Conservation (phyloP, 2,797 vertebrate species). For the Hydrophis major region DNA sequence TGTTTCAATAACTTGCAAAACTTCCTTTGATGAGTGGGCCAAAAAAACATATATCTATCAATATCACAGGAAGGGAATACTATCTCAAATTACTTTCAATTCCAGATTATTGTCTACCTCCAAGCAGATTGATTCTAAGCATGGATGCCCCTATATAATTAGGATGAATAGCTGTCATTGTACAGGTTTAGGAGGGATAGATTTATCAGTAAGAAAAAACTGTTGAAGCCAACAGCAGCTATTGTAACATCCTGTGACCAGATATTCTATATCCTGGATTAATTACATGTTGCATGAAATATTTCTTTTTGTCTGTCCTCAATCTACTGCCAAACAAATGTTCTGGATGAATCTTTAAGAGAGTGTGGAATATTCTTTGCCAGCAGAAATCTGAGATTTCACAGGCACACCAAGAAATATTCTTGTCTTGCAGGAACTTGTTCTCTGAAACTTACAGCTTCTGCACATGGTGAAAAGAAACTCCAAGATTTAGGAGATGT, state of each 20-base stretch:
- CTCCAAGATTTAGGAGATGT: background rate
- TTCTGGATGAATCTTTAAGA: background rate
- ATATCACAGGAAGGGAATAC: background rate
- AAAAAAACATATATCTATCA: background rate
- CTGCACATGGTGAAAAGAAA: background rate
- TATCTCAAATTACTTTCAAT: background rate
- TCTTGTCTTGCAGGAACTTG: conserved; percentile 17
- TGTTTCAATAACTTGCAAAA: background rate
- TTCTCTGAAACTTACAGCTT: background rate
- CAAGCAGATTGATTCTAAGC: background rate
- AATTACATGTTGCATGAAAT: background rate
- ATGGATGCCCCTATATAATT: background rate
- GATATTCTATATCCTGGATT: conserved; percentile 7
- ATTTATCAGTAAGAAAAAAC: background rate
- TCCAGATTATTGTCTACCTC: background rate
- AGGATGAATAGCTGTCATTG: background rate
- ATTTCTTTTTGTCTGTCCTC: conserved; percentile 5
- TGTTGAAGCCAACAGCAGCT: background rate
- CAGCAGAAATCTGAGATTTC: conserved; percentile 15
- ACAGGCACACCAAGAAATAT: background rate
- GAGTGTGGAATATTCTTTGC: background rate
- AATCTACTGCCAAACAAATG: conserved; percentile 11
- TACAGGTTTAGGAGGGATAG: background rate
- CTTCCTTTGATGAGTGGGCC: background rate
- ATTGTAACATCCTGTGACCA: conserved; percentile 4